phyloP scores from a whole-genome alignment of 2,113 vertebrate genomes.

The Crotalus tigris region DNA sequence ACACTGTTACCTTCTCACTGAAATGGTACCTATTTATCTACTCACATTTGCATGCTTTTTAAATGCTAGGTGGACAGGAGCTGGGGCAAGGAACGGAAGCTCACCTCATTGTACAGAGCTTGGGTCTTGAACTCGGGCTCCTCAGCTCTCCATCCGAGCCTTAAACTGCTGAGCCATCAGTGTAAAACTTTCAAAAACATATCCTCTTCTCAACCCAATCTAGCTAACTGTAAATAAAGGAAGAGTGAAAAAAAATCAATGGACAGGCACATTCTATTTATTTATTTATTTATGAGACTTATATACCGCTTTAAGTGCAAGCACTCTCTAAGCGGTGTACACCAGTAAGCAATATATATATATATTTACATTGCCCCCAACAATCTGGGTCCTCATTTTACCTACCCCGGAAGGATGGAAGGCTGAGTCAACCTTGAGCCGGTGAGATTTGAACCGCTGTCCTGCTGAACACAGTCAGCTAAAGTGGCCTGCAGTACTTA shows the following conservation, averaged over 20 bases:
- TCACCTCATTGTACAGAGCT: not conserved
- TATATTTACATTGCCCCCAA: no score
- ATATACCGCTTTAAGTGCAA: no score
- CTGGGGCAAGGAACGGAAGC: not conserved
- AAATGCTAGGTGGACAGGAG: not conserved
- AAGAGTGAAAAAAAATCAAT: not conserved
- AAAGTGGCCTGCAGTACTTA: no score
- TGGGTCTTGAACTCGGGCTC: not conserved
- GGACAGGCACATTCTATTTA: conserved; percentile 25
- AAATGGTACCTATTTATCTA: not conserved
- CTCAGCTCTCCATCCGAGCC: not conserved
- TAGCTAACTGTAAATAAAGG: conserved; percentile 5
- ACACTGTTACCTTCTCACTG: not conserved
- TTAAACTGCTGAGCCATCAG: not conserved
- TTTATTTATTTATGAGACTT: no score
- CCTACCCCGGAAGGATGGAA: no score
- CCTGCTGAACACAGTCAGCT: no score
- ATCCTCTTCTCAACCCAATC: conserved; percentile 20
- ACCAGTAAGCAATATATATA: no score
- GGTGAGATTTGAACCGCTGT: no score
- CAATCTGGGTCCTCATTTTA: no score
- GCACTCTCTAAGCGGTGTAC: not conserved
- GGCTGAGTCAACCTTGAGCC: no score
- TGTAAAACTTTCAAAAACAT: not conserved
- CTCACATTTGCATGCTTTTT: not conserved